Conservation (phyloP, 30 jellyfish, hydroid and myxozoan species). For the Hydractinia echinata region DNA sequence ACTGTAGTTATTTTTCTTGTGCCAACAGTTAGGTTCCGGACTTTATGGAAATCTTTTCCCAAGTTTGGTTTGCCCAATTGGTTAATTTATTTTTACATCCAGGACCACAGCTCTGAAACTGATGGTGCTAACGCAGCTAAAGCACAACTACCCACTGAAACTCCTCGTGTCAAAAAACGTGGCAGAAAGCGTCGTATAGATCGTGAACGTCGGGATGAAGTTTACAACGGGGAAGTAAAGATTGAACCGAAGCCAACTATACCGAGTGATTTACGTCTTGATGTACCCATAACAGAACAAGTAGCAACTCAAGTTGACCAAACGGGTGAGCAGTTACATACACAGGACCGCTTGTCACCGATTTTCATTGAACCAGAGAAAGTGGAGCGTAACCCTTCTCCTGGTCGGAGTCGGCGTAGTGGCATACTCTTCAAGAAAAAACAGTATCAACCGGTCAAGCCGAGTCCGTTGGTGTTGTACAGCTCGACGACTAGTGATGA, state of each 20-base stretch:
- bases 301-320: conserved; percentile 16
- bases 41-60: too few relatives aligned
- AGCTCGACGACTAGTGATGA: conserved; percentile 30
- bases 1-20: too few relatives aligned
- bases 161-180: conserved; percentile 29
- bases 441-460: conserved; percentile 71
- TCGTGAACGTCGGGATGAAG: neutral
- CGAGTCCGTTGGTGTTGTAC: conserved; percentile 67
- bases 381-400: conserved; percentile 69
- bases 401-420: conserved; percentile 97
- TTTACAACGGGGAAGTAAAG: conserved; percentile 39
- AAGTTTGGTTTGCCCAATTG: too few relatives aligned
- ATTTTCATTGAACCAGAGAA: conserved; percentile 7
- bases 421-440: conserved; percentile 86
- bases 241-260: conserved; percentile 9
- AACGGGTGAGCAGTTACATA: neutral
- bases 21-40: too few relatives aligned
- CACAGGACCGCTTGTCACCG: conserved; percentile 6
- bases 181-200: conserved; percentile 27
- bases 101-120: too few relatives aligned
- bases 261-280: neutral
- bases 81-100: too few relatives aligned
- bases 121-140: too few relatives aligned
- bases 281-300: neutral
- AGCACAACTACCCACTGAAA: neutral